Conservation (phyloP, 2,113 vertebrate species). For the Tenrec ecaudatus region DNA sequence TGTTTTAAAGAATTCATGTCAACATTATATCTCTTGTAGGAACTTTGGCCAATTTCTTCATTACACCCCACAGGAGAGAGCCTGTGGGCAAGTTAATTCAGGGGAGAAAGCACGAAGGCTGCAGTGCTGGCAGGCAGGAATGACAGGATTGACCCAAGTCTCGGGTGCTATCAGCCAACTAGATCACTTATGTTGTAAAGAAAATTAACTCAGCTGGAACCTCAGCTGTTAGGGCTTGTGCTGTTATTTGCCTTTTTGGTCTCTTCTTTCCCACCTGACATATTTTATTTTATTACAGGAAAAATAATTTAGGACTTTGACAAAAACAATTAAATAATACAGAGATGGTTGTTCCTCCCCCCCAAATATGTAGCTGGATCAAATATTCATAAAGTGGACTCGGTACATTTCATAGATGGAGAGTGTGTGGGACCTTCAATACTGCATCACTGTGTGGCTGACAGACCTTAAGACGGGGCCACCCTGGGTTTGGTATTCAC, state of each 20-base stretch:
- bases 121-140: slow-evolving; percentile 58
- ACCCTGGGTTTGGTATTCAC: neutral
- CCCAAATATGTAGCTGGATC: slow-evolving; percentile 78
- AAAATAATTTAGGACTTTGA: slow-evolving; percentile 81
- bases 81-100: slow-evolving; percentile 80
- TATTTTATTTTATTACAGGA: slow-evolving; percentile 78
- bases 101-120: slow-evolving; percentile 65
- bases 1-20: slow-evolving; percentile 79
- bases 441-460: slow-evolving; percentile 50
- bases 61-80: slow-evolving; percentile 74
- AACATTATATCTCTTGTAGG: slow-evolving; percentile 70
- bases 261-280: slow-evolving; percentile 68
- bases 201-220: slow-evolving; percentile 48
- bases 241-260: slow-evolving; percentile 65
- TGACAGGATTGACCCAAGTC: slow-evolving; percentile 73
- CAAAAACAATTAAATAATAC: slow-evolving; percentile 85
- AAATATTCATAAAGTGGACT: slow-evolving; percentile 84
- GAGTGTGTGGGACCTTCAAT: neutral
- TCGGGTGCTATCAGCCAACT: slow-evolving; percentile 64
- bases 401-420: slow-evolving; percentile 70
- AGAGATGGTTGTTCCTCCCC: slow-evolving; percentile 65
- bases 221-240: slow-evolving; percentile 1
- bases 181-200: slow-evolving; percentile 76
- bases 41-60: slow-evolving; percentile 80
- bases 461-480: slow-evolving; percentile 9